Percentiles rank a stretch among this genome's conserved stretches.
Evolutionary conservation across 2,797 vertebrate species (phyloP).

Genomic region (Coregonus ussuriensis): DNA sequence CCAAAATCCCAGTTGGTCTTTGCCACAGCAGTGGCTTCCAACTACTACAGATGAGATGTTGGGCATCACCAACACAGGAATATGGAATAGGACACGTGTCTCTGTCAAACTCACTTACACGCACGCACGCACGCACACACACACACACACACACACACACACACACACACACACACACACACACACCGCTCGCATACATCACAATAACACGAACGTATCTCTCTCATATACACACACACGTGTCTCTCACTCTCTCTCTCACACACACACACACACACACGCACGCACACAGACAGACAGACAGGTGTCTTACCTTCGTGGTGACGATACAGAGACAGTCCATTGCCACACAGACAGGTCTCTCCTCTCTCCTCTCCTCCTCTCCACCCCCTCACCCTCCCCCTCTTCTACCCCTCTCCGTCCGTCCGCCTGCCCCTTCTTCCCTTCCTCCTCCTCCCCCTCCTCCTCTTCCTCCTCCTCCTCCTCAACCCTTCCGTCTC

Average conservation of each 20-base stretch:
- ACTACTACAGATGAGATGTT: too few relatives aligned
- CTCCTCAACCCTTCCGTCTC: constrained; percentile 44
- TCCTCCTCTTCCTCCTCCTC: constrained; percentile 17
- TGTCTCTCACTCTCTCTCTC: constrained; percentile 2
- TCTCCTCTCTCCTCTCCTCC: constrained; percentile 50
- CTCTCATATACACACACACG: not conserved
- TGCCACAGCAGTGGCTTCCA: too few relatives aligned
- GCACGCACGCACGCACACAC: too few relatives aligned
- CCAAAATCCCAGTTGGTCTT: too few relatives aligned
- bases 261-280: not conserved
- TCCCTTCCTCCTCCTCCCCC: not conserved
- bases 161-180: not conserved
- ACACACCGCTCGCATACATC: not conserved
- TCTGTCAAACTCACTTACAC: too few relatives aligned
- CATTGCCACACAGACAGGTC: constrained; percentile 46
- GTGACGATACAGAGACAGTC: constrained; percentile 74
- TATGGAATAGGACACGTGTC: not conserved
- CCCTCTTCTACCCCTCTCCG: constrained; percentile 10
- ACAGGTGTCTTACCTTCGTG: constrained; percentile 66
- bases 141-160: too few relatives aligned
- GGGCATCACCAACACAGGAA: too few relatives aligned
- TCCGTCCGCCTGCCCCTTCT: not conserved
- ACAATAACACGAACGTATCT: not conserved
- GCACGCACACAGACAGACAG: not conserved
- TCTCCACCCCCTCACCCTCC: constrained; percentile 33